phyloP scores from a whole-genome alignment of 2,113 vertebrate genomes.

The Columbina picui region DNA sequence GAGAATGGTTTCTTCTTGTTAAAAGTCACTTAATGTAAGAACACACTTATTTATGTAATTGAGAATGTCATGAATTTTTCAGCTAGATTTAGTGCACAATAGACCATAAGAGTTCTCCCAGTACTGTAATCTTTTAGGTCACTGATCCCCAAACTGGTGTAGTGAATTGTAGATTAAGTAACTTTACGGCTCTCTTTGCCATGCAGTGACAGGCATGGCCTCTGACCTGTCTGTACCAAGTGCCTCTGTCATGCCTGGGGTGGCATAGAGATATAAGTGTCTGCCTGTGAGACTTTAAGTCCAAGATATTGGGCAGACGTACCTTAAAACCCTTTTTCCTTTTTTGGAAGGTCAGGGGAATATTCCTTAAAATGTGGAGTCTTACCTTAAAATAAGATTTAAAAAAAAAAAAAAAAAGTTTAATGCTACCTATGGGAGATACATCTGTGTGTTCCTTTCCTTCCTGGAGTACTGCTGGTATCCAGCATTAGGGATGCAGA shows the following conservation, averaged over 20 bases:
- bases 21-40: not conserved
- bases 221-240: not conserved
- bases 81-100: slow-evolving; percentile 12
- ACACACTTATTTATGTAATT: not conserved
- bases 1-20: not conserved
- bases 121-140: not conserved
- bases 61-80: slow-evolving; percentile 28
- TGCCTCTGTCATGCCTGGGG: not conserved
- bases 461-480: not conserved
- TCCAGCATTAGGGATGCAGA: not conserved
- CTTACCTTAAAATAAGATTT: not conserved
- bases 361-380: not conserved
- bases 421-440: not conserved
- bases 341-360: not conserved
- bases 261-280: not conserved
- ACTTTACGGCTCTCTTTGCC: not conserved
- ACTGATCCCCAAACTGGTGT: not conserved
- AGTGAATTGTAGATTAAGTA: not conserved
- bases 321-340: not conserved
- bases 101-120: not conserved
- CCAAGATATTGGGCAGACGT: not conserved
- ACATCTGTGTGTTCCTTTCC: not conserved
- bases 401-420: accelerated
- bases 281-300: not conserved
- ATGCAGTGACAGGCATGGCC: not conserved